Evolutionary conservation across 2,797 vertebrate species (phyloP), one percentile per base, ranked within the genome.

Genomic region (Bovichtus diacanthus): DNA sequence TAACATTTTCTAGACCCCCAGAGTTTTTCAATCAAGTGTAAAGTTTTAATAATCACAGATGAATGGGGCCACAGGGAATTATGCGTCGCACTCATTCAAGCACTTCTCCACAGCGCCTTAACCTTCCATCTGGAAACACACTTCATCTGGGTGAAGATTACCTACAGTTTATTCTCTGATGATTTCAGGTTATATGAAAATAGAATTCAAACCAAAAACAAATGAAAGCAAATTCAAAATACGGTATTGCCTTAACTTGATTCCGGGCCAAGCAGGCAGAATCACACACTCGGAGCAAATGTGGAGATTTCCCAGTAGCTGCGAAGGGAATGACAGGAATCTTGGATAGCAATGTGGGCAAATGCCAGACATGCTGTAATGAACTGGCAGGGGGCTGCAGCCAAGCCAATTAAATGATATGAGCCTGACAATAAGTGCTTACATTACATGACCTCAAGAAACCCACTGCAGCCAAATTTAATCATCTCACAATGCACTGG

Each of bases 401-500:
- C 73, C 76, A 66, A 83, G 70, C 44, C 79, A 88, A 90, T 91
- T 89, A 91, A 88, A 87, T 84, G 81, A 90, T 91, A 91, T 71
- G 79, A 87, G 84, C 70, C 54, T 60, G 54, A 82, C 86, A 87
- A 84, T 86, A 81, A 83, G 74, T 78, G 80, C 74, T 69, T 86
- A 89, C 72, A 88, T 86, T 86, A 77, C 84, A 82, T 74, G 82
- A 88, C 79, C 80, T 64, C 63, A 58, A 83, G 75, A 80, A 87
- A 83, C 72, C 53, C 53, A 58, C 58, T 13, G 70, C 78, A 83
- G 74, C 76, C 27, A 81, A 82, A 85, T 82, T 41, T 67, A 83
- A 88, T 90, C 71, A 84, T 84, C 65, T 72, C 58, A 83, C 71
- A 83, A 83, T 69, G 43, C 54, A 23, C 9, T 60, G 53, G 72